These are phyloP conservation scores for Kradibia gibbosae DNA, from an alignment of 1,140 invertebrate species.

Conservation along the genomic window DNA sequence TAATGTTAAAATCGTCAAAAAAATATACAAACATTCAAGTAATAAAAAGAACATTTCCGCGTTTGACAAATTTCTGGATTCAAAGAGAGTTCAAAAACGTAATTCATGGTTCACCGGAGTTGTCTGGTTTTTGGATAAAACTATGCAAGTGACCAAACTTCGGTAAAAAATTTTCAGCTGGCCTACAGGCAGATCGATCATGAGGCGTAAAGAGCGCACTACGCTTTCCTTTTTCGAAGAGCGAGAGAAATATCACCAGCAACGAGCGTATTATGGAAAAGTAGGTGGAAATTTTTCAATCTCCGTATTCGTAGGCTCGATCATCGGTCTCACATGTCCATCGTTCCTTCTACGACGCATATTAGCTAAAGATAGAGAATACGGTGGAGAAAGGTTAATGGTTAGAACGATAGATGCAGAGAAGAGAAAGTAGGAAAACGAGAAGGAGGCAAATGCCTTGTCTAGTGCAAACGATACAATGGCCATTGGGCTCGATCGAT, in stretches of 20 bases:
- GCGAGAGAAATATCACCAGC: background rate
- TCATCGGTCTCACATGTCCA: background rate
- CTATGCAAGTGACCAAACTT: background rate
- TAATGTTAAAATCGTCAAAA: no score
- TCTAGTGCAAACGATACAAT: conserved; percentile 34
- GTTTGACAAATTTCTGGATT: no score
- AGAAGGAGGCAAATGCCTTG: background rate
- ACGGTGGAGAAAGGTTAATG: background rate
- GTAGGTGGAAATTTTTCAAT: conserved; percentile 23
- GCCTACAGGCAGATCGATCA: background rate
- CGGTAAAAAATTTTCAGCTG: background rate
- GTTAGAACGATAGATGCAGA: background rate
- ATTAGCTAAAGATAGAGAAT: background rate
- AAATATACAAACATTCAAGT: no score
- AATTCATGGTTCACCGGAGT: background rate
- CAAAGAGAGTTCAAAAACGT: background rate
- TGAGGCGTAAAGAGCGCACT: background rate
- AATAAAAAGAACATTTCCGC: no score
- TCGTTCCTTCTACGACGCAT: background rate
- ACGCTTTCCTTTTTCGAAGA: background rate
- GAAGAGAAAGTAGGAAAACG: background rate
- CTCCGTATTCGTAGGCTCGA: background rate
- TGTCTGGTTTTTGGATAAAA: background rate
- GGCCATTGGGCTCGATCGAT: conserved; percentile 39
- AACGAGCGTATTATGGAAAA: background rate